Conservation (phyloP, 1,140 invertebrate genomes). For the Zaprionus gabonicus region DNA sequence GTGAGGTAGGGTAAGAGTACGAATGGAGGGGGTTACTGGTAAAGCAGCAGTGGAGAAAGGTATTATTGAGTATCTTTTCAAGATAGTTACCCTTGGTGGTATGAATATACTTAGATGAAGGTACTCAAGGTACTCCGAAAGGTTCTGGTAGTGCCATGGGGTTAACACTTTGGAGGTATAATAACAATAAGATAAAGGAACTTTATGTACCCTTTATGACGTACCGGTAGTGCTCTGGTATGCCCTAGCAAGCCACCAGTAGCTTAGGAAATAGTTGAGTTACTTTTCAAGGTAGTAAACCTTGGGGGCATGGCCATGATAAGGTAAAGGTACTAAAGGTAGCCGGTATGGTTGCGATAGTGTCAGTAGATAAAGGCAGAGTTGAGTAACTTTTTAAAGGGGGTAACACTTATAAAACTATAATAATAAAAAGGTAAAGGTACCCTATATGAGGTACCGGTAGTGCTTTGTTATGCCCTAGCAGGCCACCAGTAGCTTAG, state of each 20-base stretch:
- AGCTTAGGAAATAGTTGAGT: neutral
- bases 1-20: neutral
- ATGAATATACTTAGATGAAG: neutral
- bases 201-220: neutral
- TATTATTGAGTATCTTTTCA: neutral
- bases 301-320: neutral
- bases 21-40: no score
- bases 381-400: no score
- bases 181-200: neutral
- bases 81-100: neutral
- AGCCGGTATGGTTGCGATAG: conserved; percentile 22
- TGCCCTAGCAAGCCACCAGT: no score
- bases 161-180: no score
- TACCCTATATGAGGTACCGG: neutral
- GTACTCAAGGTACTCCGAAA: conserved; percentile 16
- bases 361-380: no score
- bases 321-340: neutral
- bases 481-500: neutral
- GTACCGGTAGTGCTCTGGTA: neutral
- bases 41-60: neutral
- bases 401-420: no score
- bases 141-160: neutral
- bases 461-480: no score
- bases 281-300: no score
- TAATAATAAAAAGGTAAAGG: no score